Conservation (phyloP, 2,888 invertebrate species). For the Cosmorhoe ocellata region DNA sequence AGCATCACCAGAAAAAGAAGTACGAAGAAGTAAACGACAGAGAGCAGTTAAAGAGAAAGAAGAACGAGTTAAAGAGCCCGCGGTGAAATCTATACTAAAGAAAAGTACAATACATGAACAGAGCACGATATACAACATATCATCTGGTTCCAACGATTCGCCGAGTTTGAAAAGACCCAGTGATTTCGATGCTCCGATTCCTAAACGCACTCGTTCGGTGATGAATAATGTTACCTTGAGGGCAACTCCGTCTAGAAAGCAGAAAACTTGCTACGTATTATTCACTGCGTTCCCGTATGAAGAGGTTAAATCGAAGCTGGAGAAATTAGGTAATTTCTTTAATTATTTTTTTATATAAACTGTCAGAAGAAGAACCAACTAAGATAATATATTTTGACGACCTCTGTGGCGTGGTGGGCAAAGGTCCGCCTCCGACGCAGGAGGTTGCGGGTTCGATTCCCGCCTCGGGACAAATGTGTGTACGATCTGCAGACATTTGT, state of each 20-base stretch:
- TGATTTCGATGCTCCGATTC: constrained; percentile 42
- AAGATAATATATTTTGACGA: no score
- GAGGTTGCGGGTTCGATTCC: no score
- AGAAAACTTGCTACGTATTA: constrained; percentile 55
- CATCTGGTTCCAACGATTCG: constrained; percentile 55
- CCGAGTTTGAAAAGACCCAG: constrained; percentile 52
- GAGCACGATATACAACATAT: constrained; percentile 60
- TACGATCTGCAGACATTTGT: no score
- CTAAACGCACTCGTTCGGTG: constrained; percentile 50
- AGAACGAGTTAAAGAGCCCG: constrained; percentile 29
- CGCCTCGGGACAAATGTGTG: no score
- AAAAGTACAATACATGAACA: constrained; percentile 44
- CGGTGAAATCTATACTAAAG: constrained; percentile 40
- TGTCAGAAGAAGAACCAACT: no score
- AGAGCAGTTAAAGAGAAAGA: constrained; percentile 41
- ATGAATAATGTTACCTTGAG: constrained; percentile 36
- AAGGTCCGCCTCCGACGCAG: no score
- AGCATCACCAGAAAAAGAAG: constrained; percentile 41
- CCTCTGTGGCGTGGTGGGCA: no score
- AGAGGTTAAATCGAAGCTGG: constrained; percentile 57
- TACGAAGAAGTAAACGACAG: constrained; percentile 60
- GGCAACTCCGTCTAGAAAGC: constrained; percentile 46
- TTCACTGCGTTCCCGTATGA: constrained; percentile 67
- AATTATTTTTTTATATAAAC: neutral
- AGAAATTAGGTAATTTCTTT: constrained; percentile 58